Conservation (phyloP, 2,888 invertebrate genomes). For the Tipula lateralis region DNA sequence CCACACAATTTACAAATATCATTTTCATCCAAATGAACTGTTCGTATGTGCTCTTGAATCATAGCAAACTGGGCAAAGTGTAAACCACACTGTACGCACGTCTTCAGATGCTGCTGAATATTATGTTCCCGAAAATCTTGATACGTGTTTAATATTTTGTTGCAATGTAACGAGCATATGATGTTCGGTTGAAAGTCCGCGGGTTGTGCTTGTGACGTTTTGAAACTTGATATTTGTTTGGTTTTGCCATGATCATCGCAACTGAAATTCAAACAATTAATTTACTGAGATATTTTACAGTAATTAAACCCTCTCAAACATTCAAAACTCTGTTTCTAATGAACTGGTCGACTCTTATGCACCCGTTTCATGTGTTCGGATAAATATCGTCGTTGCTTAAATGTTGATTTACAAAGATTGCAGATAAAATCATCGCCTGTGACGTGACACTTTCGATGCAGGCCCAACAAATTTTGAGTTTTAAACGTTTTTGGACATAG, state of each 20-base stretch:
- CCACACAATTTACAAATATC: constrained; percentile 26
- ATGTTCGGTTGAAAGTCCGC: background rate
- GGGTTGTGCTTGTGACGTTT: background rate
- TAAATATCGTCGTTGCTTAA: constrained; percentile 54
- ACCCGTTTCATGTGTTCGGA: constrained; percentile 49
- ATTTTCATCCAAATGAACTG: background rate
- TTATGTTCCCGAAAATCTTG: background rate
- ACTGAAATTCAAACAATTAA: background rate
- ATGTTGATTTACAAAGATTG: constrained; percentile 48
- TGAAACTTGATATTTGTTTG: background rate
- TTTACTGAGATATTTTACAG: background rate
- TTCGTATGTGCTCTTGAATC: background rate
- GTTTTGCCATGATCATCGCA: background rate
- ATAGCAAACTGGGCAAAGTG: background rate
- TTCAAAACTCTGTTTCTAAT: background rate
- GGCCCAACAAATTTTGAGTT: constrained; percentile 49
- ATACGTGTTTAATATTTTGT: background rate
- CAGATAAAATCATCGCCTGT: constrained; percentile 48
- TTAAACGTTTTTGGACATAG: constrained; percentile 50
- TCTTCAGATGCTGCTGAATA: background rate
- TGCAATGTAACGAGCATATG: background rate
- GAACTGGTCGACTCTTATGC: background rate
- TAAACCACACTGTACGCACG: background rate
- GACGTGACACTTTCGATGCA: constrained; percentile 51
- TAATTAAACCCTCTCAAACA: background rate